Evolutionary conservation across 2,113 vertebrate genomes (phyloP).

Genomic region (Burhinus oedicnemus): DNA sequence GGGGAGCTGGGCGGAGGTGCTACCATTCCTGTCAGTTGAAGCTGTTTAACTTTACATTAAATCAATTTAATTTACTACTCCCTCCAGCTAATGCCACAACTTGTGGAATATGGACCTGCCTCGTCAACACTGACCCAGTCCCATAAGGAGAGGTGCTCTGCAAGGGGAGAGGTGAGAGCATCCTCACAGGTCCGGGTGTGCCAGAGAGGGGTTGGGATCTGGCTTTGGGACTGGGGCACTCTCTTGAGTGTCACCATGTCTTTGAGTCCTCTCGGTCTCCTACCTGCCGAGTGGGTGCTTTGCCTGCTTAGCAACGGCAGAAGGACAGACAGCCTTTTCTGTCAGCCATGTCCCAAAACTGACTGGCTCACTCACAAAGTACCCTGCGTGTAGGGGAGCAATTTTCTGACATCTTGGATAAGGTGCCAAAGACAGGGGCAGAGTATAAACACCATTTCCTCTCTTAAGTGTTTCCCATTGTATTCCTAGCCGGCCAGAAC

Average conservation of each 20-base stretch:
- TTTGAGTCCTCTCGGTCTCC: background rate
- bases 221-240: background rate
- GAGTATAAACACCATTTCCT: background rate
- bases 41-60: background rate
- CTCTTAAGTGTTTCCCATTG: background rate
- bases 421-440: background rate
- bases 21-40: background rate
- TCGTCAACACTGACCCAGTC: background rate
- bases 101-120: background rate
- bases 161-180: background rate
- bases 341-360: background rate
- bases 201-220: background rate
- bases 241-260: background rate
- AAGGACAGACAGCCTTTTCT: background rate
- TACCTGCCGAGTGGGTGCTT: accelerated
- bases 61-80: background rate
- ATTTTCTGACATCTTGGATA: background rate
- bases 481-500: background rate
- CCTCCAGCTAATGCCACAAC: background rate
- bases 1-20: background rate
- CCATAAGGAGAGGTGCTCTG: background rate
- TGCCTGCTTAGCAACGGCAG: background rate
- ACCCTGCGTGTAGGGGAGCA: background rate
- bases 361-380: background rate
- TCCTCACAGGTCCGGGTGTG: background rate